Base-by-base conservation (phyloP, 2,888 invertebrate species). In the Strigamia maritima region DNA sequence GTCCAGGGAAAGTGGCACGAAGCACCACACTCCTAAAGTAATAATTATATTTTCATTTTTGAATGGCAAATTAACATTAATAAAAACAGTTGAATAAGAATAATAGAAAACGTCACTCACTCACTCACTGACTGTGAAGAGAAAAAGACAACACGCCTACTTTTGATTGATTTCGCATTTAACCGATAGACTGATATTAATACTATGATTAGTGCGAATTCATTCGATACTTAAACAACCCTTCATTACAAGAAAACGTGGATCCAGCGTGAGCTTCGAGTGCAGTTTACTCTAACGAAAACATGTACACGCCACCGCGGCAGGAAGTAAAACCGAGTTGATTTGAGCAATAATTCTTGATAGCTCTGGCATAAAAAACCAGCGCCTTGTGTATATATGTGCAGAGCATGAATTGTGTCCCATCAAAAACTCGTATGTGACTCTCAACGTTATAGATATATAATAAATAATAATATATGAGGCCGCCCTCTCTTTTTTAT, bases 321-420 rank as follows among this genome's bases (percentile, higher is more conserved):
- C 60, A 65, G 60, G 60, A 65, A 65, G 60, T 65, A 65, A 65
- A 65, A 65, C 2, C 60, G 24, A 65, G 60, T 65, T 65, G 60
- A 65, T 65, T 65, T 65, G 60, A 65, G 60, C 60, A 65, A 65
- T 65, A 65, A 65, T 65, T 65, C 60, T 65, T 65, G 60, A 65
- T 65, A 65, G 60, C 60, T 65, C 60, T 22, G 60, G 60, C 60
- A 65, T 65, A 65, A 65, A 65, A 65, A 65, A 22, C 60, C 22
- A 24, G 60, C 60, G 44, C 44, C 44, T 65, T 65, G 60, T 65
- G 60, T 65, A 22, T 65, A 65, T 65, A 65, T 65, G 60, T 65
- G 60, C 60, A 65, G 60, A 65, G 60, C 60, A 65, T 65, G 60
- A 65, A 65, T 65, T 65, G 60, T 65, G 60, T 24, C 60, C 60